Evolutionary conservation across 2,888 invertebrate genomes (phyloP), one percentile per base, ranked within the genome.

Genomic region (Ganaspis brasiliensis): DNA sequence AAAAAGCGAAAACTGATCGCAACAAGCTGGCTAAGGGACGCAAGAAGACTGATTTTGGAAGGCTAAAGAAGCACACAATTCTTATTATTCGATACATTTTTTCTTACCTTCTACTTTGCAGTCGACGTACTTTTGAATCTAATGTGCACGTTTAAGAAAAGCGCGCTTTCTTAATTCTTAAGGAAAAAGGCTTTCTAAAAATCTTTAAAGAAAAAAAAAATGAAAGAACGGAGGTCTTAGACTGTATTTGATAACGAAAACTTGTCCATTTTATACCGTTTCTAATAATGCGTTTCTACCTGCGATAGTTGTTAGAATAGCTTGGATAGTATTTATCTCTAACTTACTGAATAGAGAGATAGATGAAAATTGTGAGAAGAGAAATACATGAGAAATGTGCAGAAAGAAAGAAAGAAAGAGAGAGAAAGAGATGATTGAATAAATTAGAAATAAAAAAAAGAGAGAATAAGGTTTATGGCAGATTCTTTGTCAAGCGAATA

Each of bases 251-350:
- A 75, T 72, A 75, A 78, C 21, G 24, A 45, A 21, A 72, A 82
- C 79, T 85, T 89, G 88, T 88, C 91, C 89, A 90, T 90, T 91
- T 91, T 91, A 87, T 91, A 91, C 91, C 81, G 83, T 91, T 91
- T 90, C 87, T 91, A 90, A 59, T 59, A 16, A 90, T 87, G 81
- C 84, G 85, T 89, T 91, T 91, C 87, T 89, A 89, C 87, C 86
- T 84, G 86, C 87, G 85, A 87, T 90, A 89, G 87, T 84, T 81
- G 73, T 80, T 89, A 90, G 85, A 79, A 75, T 89, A 89, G 87
- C 83, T 86, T 89, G 85, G 83, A 87, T 90, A 90, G 88, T 91
- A 90, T 89, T 90, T 90, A 89, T 89, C 87, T 82, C 82, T 86
- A 85, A 84, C 78, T 86, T 75, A 74, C 77, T 49, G 63, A 76